These are phyloP conservation scores for Epizoanthus fatuus DNA, from an alignment of 92 coral and sea anemone genomes.

Conservation along the genomic window DNA sequence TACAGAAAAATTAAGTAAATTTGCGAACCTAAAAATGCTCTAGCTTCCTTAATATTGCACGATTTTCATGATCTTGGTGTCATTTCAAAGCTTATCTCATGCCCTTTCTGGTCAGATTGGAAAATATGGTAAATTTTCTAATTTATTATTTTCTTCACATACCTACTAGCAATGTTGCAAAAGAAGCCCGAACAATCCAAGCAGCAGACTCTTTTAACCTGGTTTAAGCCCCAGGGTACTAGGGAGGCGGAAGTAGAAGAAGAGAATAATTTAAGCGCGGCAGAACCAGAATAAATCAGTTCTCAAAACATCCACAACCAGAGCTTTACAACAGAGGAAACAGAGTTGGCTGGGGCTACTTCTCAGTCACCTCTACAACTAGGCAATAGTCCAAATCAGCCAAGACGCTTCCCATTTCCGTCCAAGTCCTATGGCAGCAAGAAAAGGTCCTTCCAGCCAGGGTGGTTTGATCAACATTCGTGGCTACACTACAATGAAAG, in stretches of 20 bases:
- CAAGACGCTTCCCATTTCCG: conserved; percentile 55
- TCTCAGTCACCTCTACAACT: conserved; percentile 46
- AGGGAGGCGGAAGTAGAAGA: conserved; percentile 39
- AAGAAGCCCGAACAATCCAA: conserved; percentile 46
- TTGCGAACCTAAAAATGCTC: too few species aligned
- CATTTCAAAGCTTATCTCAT: too few species aligned
- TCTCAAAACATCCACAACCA: conserved; percentile 1
- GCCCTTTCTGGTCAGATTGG: too few species aligned
- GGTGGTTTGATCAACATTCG: conserved; percentile 61
- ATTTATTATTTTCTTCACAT: too few species aligned
- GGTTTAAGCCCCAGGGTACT: conserved; percentile 61
- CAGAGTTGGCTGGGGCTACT: conserved; percentile 1
- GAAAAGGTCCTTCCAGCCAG: conserved; percentile 70
- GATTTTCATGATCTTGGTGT: too few species aligned
- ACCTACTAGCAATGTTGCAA: conserved; percentile 37
- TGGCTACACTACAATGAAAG: conserved; percentile 68
- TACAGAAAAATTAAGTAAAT: too few species aligned
- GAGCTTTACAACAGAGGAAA: too few species aligned
- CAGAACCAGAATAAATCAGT: conserved; percentile 7
- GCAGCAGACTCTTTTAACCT: conserved; percentile 62
- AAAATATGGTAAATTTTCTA: too few species aligned
- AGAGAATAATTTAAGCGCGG: conserved; percentile 13
- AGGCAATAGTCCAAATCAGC: conserved; percentile 64
- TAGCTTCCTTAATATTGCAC: too few species aligned
- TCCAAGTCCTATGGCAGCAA: conserved; percentile 62